Evolutionary conservation across 64 coral and sea anemone species (phyloP).

Genomic region (Anthopleura sola): DNA sequence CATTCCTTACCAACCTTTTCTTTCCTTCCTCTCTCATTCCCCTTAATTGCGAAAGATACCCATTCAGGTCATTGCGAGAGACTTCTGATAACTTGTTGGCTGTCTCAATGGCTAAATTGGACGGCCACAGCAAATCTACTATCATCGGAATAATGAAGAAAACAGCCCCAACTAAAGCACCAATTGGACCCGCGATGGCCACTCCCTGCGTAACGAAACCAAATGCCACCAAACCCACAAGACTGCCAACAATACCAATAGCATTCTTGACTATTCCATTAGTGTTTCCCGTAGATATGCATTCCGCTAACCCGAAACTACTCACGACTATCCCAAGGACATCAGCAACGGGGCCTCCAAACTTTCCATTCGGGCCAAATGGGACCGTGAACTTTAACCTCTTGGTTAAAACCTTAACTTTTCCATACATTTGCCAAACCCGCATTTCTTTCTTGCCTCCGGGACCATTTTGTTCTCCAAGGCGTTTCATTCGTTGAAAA

Average conservation of each 20-base stretch:
- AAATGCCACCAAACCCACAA: slow-evolving; percentile 49
- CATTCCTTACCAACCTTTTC: slow-evolving; percentile 45
- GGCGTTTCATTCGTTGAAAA: neutral
- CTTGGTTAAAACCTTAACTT: slow-evolving; percentile 18
- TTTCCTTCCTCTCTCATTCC: slow-evolving; percentile 22
- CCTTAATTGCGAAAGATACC: slow-evolving; percentile 36
- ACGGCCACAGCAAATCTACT: slow-evolving; percentile 51
- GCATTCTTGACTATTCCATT: slow-evolving; percentile 62
- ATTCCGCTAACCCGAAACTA: slow-evolving; percentile 39
- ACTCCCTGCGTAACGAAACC: neutral
- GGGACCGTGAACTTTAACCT: slow-evolving; percentile 26
- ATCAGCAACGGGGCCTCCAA: slow-evolving; percentile 43
- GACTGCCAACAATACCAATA: slow-evolving; percentile 49
- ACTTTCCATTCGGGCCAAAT: neutral
- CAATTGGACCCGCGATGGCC: slow-evolving; percentile 4
- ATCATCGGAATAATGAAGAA: slow-evolving; percentile 62
- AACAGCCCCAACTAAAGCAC: slow-evolving; percentile 16
- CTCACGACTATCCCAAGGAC: slow-evolving; percentile 55
- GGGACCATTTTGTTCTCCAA: neutral
- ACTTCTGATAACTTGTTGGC: slow-evolving; percentile 68
- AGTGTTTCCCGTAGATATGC: slow-evolving; percentile 39
- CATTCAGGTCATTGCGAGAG: slow-evolving; percentile 51
- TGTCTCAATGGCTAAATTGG: slow-evolving; percentile 60
- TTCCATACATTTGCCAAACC: slow-evolving; percentile 13
- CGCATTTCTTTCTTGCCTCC: neutral